Evolutionary conservation across 2,113 vertebrate genomes (phyloP).

Genomic region (Lophotis ruficrista): DNA sequence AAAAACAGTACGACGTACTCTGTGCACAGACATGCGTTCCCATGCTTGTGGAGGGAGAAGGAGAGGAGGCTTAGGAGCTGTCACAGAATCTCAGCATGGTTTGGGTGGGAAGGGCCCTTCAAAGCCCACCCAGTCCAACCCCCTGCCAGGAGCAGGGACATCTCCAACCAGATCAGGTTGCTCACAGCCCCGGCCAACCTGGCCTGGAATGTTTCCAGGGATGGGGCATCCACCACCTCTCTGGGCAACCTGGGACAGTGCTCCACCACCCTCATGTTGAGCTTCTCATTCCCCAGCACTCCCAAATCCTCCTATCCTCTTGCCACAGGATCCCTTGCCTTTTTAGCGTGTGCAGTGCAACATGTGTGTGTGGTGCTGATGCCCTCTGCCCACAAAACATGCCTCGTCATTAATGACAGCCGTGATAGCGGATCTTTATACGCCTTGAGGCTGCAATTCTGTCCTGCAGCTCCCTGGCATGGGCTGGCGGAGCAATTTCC

Average conservation of each 20-base stretch:
- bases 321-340: background rate
- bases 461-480: background rate
- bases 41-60: background rate
- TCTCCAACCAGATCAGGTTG: too few species aligned
- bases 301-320: background rate
- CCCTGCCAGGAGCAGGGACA: too few species aligned
- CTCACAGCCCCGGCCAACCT: too few species aligned
- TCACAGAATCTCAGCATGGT: too few species aligned
- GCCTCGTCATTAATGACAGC: background rate
- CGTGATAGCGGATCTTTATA: accelerated
- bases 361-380: background rate
- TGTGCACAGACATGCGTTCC: background rate
- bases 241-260: too few species aligned
- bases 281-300: too few species aligned
- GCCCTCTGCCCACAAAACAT: background rate
- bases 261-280: too few species aligned
- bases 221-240: too few species aligned
- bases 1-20: background rate
- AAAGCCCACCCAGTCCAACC: too few species aligned
- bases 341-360: background rate
- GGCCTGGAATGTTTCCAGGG: too few species aligned
- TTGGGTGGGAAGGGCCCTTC: too few species aligned
- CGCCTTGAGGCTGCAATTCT: background rate
- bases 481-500: background rate
- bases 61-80: background rate